Conservation (phyloP, 2,888 invertebrate species). For the Apotomis turbidana region DNA sequence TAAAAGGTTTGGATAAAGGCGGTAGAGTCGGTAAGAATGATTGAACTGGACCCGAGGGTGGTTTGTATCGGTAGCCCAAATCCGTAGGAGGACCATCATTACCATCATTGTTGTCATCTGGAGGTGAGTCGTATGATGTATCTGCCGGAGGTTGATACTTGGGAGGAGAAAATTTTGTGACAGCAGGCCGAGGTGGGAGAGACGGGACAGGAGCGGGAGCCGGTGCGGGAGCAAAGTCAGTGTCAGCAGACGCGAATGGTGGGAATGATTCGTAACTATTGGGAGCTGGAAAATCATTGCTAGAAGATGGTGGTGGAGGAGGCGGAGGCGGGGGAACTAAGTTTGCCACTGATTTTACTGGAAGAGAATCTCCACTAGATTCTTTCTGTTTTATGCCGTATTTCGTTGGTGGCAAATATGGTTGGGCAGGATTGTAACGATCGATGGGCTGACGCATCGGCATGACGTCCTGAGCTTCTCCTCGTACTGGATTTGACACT, state of each 20-base stretch:
- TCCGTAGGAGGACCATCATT: conserved; percentile 56
- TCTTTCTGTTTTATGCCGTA: conserved; percentile 70
- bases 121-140: conserved; percentile 49
- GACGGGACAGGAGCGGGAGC: conserved; percentile 45
- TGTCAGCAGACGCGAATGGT: conserved; percentile 61
- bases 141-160: conserved; percentile 56
- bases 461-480: conserved; percentile 71
- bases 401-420: conserved; percentile 69
- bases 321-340: conserved; percentile 72
- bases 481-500: conserved; percentile 69
- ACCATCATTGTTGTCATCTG: conserved; percentile 48
- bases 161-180: conserved; percentile 40
- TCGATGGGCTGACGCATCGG: conserved; percentile 64
- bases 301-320: conserved; percentile 65
- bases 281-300: conserved; percentile 67
- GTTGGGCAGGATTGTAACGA: conserved; percentile 80
- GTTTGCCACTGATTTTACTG: conserved; percentile 61
- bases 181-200: conserved; percentile 43
- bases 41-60: conserved; percentile 56
- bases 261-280: conserved; percentile 74
- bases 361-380: conserved; percentile 51
- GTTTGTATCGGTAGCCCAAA: conserved; percentile 67
- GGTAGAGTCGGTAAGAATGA: conserved; percentile 62
- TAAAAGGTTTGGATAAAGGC: conserved; percentile 63
- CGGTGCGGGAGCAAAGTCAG: conserved; percentile 41